A percentile compares a stretch with the other conserved stretches of the same genome.
Conservation (phyloP, 2,797 vertebrate species). For the Phyllotis vaccarum region DNA sequence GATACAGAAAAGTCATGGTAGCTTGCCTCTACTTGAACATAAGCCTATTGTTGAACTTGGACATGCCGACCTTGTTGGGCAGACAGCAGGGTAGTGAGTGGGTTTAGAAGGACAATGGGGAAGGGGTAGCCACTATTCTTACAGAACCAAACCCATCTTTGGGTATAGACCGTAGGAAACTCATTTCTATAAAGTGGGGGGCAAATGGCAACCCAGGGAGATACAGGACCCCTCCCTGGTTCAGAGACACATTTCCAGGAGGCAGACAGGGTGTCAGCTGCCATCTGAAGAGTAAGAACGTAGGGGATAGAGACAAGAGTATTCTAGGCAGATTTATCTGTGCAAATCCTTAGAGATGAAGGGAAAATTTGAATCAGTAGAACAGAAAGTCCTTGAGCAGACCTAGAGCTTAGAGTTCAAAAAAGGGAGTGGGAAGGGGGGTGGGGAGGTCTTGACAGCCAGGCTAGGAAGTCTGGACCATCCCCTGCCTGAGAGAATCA, state of each 20-base stretch:
- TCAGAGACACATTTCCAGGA: not conserved
- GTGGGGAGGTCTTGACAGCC: not conserved
- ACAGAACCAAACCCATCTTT: not conserved
- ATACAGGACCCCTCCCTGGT: not conserved
- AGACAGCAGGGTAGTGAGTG: not conserved
- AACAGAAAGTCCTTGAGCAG: not conserved
- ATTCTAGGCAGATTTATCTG: not conserved
- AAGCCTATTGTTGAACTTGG: not conserved
- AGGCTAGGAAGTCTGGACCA: not conserved
- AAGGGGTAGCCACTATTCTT: not conserved
- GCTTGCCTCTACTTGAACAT: not conserved
- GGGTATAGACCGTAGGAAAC: not conserved
- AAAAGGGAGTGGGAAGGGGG: not conserved
- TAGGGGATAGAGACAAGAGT: not conserved
- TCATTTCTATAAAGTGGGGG: not conserved
- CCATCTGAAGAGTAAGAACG: not conserved
- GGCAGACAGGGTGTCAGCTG: not conserved
- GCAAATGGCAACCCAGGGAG: not conserved
- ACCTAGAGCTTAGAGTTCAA: constrained; percentile 21
- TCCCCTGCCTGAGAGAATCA: not conserved
- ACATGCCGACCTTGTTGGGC: not conserved
- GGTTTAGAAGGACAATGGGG: not conserved
- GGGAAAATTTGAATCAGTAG: not conserved
- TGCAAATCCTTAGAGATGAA: not conserved
- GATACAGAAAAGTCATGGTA: not conserved